These are phyloP conservation scores for Heliothis virescens DNA, from an alignment of 1,140 invertebrate species.

Conservation along the genomic window DNA sequence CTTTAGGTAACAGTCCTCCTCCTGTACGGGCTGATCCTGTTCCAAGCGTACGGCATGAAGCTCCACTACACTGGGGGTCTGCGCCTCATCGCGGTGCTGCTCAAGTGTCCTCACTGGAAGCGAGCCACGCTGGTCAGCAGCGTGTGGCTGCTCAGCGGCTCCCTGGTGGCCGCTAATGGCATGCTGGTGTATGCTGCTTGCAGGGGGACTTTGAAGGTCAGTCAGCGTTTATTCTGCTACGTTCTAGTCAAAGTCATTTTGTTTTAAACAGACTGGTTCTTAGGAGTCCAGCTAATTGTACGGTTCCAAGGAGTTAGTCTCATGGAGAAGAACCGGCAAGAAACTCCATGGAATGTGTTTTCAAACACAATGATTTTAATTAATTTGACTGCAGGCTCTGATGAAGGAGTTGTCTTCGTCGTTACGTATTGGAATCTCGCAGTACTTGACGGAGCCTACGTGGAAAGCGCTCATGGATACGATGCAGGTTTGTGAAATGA, in stretches of 20 bases:
- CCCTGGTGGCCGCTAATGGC: conserved; percentile 69
- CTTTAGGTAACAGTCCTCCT: conserved; percentile 70
- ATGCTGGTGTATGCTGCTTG: conserved; percentile 74
- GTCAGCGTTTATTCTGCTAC: too few species aligned
- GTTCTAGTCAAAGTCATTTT: neutral
- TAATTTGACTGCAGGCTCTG: conserved; percentile 62
- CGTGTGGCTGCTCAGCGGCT: conserved; percentile 70
- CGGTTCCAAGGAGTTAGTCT: too few species aligned
- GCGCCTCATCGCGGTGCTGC: conserved; percentile 68
- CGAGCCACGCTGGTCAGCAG: conserved; percentile 57
- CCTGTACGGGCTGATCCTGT: conserved; percentile 72
- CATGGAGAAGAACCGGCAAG: too few species aligned
- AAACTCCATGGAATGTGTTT: too few species aligned
- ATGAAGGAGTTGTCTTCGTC: conserved; percentile 74
- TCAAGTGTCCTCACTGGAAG: conserved; percentile 70
- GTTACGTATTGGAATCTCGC: conserved; percentile 72
- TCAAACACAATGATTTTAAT: too few species aligned
- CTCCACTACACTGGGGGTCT: conserved; percentile 78
- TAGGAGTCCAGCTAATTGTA: too few species aligned
- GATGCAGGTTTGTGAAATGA: conserved; percentile 65
- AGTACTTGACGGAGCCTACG: conserved; percentile 74
- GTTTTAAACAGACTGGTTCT: too few species aligned
- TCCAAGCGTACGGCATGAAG: conserved; percentile 80
- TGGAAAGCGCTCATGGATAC: conserved; percentile 78
- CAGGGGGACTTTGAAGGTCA: conserved; percentile 73